Evolutionary conservation across 2,113 vertebrate genomes (phyloP).

Genomic region (Leiothrix lutea): DNA sequence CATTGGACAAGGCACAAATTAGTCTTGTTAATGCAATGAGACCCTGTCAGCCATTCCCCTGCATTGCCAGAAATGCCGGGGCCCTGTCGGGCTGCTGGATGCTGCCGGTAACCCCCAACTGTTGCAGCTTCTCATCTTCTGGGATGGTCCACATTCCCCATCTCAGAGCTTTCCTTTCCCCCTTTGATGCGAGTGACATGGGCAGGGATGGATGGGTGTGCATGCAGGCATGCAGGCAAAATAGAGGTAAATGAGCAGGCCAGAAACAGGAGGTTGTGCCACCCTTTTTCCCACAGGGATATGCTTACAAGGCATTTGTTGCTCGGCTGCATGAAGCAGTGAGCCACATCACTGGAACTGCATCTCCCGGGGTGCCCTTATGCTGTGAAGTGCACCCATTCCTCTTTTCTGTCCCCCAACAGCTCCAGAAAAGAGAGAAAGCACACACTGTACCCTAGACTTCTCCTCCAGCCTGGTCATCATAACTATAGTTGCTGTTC

Average conservation of each 20-base stretch:
- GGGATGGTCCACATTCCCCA: not conserved
- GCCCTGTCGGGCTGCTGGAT: not conserved
- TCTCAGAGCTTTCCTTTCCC: not conserved
- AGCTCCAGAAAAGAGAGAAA: not conserved
- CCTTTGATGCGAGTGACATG: fast-evolving
- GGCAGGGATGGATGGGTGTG: not conserved
- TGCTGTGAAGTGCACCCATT: not conserved
- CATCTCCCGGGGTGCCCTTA: not conserved
- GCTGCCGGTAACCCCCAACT: not conserved
- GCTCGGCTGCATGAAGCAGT: not conserved
- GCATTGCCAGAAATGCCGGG: not conserved
- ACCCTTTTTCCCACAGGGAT: not conserved
- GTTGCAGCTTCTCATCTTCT: not conserved
- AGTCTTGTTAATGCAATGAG: conserved; percentile 1
- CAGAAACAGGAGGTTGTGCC: not conserved
- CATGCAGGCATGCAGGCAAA: not conserved
- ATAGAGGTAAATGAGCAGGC: not conserved
- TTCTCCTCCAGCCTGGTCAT: conserved; percentile 97
- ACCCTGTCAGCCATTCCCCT: not conserved
- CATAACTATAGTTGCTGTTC: conserved; percentile 91
- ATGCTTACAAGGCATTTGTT: not conserved
- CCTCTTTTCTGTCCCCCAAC: not conserved
- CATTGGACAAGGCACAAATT: conserved; percentile 37
- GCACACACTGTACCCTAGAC: conserved; percentile 82
- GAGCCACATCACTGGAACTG: not conserved